These are phyloP conservation scores for Gobiocypris rarus DNA, from an alignment of 2,113 vertebrate genomes.

Conservation along the genomic window DNA sequence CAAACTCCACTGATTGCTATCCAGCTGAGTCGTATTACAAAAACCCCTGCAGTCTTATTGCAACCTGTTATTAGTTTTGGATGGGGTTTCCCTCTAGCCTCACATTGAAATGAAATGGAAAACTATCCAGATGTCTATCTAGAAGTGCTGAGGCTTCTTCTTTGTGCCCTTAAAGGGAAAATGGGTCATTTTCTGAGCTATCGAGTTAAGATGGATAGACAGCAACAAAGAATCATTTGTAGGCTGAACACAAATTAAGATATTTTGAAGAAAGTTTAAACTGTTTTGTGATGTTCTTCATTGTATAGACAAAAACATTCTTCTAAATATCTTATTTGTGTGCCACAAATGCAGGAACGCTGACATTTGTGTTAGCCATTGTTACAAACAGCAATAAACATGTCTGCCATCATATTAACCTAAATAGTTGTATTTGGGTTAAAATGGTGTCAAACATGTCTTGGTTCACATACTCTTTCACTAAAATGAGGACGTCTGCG, in stretches of 20 bases:
- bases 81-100: slow-evolving; percentile 10
- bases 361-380: background rate
- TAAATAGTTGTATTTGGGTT: background rate
- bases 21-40: slow-evolving; percentile 11
- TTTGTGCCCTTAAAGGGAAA: slow-evolving; percentile 7
- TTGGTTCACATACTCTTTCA: background rate
- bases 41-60: background rate
- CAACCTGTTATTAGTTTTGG: slow-evolving; percentile 38
- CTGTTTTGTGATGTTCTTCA: background rate
- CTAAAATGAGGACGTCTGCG: background rate
- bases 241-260: background rate
- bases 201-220: background rate
- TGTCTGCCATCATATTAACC: background rate
- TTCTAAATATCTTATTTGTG: background rate
- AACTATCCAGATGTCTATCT: background rate
- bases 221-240: background rate
- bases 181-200: background rate
- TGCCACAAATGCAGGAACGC: background rate
- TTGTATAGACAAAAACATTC: background rate
- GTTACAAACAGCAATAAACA: background rate
- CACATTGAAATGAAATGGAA: slow-evolving; percentile 11
- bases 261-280: background rate
- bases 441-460: background rate
- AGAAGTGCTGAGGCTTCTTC: slow-evolving; percentile 8
- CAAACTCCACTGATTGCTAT: slow-evolving; percentile 23